Evolutionary conservation across 2,113 vertebrate genomes (phyloP), one percentile per base, ranked within the genome.

Genomic region (Brienomyrus brachyistius): DNA sequence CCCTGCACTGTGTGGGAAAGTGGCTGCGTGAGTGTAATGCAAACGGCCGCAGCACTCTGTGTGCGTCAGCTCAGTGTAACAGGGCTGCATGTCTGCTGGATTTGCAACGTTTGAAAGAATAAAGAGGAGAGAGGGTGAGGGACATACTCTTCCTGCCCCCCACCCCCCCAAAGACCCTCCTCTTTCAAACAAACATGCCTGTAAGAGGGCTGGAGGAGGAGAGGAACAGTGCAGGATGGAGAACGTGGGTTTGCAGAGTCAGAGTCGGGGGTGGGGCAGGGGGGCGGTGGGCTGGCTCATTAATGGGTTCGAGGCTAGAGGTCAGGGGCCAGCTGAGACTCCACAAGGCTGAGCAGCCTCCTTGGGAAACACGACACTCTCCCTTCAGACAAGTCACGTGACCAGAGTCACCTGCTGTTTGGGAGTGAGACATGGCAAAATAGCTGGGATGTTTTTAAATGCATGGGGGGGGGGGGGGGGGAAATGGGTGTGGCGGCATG

Each of bases 351-450:
- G n/a, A 35, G 51, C 51, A 15, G 27, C 13, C 54, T 27, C 70
- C 77, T 21, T 31, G 5, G 19, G 89, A 59, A 89, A 89, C 21
- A 48, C 13, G 21, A 84, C 47, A 66, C 80, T 31, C 80, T 31
- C 77, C 27, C 45, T 17, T 15, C 17, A 47, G 89, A 35, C 40
- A 40, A 45, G 77, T 89, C 77, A 89, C 40, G 21, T 59, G 89
- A 62, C 77, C n/a, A 59, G 48, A 27, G 52, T 51, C 89, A 85
- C 74, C 89, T 89, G 89, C 80, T 47, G 40, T 59, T 17, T 47
- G 51, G 74, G 77, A 31, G 51, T 54, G 85, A 35, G 27, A 2
- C 27, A 21, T 27, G 5, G 23, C 13, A 5, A 15, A 87, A 87
- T 87, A 15, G 31, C 51, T 87, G 50, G 85, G 50, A 87, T 87